These are phyloP conservation scores for Noctilio leporinus DNA, from an alignment of 2,113 vertebrate species.

Conservation along the genomic window DNA sequence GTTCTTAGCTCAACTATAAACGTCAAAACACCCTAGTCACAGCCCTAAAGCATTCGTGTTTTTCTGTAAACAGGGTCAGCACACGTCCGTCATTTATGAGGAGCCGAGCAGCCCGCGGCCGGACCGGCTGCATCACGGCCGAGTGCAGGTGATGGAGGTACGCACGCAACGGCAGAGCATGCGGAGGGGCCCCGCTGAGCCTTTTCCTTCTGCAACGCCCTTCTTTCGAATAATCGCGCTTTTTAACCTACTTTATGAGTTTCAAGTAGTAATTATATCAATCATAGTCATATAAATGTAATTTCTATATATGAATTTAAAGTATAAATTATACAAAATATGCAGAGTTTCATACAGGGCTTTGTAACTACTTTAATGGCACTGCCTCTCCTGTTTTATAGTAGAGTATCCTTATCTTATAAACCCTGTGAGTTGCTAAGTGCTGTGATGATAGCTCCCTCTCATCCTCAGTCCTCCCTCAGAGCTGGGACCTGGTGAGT, in stretches of 20 bases:
- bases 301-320: neutral
- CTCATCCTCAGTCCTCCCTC: neutral
- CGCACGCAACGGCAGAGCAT: slow-evolving; percentile 37
- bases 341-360: neutral
- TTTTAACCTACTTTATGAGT: neutral
- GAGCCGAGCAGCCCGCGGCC: slow-evolving; percentile 82
- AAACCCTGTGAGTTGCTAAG: neutral
- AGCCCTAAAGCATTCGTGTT: neutral
- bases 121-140: slow-evolving; percentile 85
- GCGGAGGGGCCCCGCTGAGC: neutral
- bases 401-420: neutral
- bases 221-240: neutral
- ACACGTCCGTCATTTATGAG: slow-evolving; percentile 83
- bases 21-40: neutral
- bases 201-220: neutral
- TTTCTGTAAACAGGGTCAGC: slow-evolving; percentile 78
- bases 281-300: neutral
- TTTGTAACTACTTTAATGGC: neutral
- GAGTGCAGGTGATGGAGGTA: slow-evolving; percentile 91
- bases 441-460: rapidly evolving
- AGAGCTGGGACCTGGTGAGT: neutral
- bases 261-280: neutral
- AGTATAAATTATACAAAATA: neutral
- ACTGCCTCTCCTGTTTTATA: neutral
- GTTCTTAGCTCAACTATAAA: neutral